Base-by-base conservation (phyloP, 2,113 vertebrate species). In the Hyla sarda region DNA sequence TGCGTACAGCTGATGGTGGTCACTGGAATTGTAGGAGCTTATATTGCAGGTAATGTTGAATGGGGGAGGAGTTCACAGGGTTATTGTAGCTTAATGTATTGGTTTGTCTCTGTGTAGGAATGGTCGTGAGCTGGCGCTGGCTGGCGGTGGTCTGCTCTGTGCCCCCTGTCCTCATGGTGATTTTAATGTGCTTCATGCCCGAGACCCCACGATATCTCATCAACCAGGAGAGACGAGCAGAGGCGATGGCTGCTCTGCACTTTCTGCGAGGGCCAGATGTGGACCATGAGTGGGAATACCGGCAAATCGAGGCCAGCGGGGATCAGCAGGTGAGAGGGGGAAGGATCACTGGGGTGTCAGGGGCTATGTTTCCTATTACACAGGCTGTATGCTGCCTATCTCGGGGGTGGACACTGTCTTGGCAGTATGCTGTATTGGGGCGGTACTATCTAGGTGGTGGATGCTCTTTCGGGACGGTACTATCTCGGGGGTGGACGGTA, bases 1-100 rank as follows among this genome's bases (percentile, higher is more conserved):
- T 98, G 96, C 47, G 96, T 98, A 83, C 98, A 99, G 90, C 92
- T 99, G 88, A 99, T 98, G 97, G 97, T 99, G 79, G 98, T 98
- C 85, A 91, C 82, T 0, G 98, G 98, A 83, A 99, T 99, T 91
- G 91, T 98, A 90, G 94, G 96, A 90, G 96, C 95, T 30, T 99
- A 99, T n/a, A 4, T 95, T 14, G 94, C 94, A 94, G 97, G 98
- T 99, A 93, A 0, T 25, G 52, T 23, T 28, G 28, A 4, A 17
- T 32, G 62, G 12, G 62, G 13, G 54, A 56, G 8, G 62, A 14
- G 62, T 25, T 11, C 14, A 5, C 14, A 32, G 14, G 1, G 16
- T 12, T 65, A 5, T 67, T 16, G 5, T 81, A 9, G 19, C 37
- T 47, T 0, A 25, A 14, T 17, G 6, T 50, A 87, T 16, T 77